A percentile compares a stretch with the other conserved stretches of the same genome.
These are phyloP conservation scores for Euplagia quadripunctaria DNA, from an alignment of 2,888 invertebrate species.

Conservation along the genomic window DNA sequence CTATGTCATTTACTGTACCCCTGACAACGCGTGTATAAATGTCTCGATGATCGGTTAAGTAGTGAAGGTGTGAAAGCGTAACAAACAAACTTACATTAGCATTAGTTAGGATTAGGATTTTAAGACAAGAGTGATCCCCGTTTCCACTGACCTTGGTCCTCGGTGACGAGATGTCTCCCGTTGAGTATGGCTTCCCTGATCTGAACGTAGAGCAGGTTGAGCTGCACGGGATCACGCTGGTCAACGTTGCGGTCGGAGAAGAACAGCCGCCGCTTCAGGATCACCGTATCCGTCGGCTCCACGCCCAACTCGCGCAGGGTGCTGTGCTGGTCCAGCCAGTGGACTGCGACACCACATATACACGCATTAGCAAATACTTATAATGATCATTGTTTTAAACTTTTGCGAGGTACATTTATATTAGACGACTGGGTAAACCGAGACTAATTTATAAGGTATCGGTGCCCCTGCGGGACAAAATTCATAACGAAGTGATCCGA, in stretches of 20 bases:
- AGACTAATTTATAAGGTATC: too few relatives aligned
- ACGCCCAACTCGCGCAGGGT: conserved; percentile 98
- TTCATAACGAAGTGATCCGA: too few relatives aligned
- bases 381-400: neutral
- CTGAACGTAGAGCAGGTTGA: conserved; percentile 98
- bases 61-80: too few relatives aligned
- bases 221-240: conserved; percentile 97
- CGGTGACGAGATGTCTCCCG: conserved; percentile 98
- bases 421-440: too few relatives aligned
- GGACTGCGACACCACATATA: conserved; percentile 84
- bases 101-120: neutral
- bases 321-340: conserved; percentile 99
- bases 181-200: conserved; percentile 98
- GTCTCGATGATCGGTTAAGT: too few relatives aligned
- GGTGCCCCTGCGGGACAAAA: too few relatives aligned
- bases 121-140: neutral
- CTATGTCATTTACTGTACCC: too few relatives aligned
- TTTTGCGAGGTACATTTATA: too few relatives aligned
- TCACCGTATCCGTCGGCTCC: conserved; percentile 95
- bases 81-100: too few relatives aligned
- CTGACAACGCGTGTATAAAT: too few relatives aligned
- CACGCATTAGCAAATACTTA: neutral
- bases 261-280: conserved; percentile 97
- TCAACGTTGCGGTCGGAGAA: conserved; percentile 99
- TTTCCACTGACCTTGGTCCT: conserved; percentile 91